Base-by-base conservation (phyloP, 2,113 vertebrate genomes). In the Lampris megalopsis region DNA sequence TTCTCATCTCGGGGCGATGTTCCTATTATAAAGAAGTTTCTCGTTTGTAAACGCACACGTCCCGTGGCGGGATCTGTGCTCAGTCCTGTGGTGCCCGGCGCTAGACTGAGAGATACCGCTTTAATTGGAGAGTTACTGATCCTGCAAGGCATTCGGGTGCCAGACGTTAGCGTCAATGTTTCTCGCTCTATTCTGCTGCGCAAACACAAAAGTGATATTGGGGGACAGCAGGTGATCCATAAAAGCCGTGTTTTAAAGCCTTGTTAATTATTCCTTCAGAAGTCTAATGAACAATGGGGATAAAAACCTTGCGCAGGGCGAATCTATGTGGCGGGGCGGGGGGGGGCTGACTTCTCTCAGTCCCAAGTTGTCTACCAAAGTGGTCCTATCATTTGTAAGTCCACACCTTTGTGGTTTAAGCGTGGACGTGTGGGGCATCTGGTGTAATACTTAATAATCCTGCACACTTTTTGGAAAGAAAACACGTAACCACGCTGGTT, bases 211-310 rank as follows among this genome's bases (percentile, higher is more conserved):
- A 94, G 93, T 93, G 82, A 94, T 94, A 94, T 93, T 86, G 88
- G 87, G 84, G 91, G 92, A 95, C 93, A 95, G 94, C 94, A 94
- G 94, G 94, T 94, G 94, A 94, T 94, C 94, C 92, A 94, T 94
- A 95, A 94, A 95, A 91, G 86, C 88, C 85, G 89, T 89, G 88
- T 90, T 95, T 94, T 95, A 94, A 94, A 93, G 92, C 93, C 93
- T 93, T 93, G 92, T 94, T 94, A 95, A 95, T 95, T 94, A 94
- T 93, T 94, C 88, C 83, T 92, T 92, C 91, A 93, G 92, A 94
- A 92, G 91, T 90, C 90, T 93, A 94, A 94, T 93, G 93, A 94
- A 94, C 91, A 93, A 92, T 86, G 79, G 83, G 88, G 84, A 92
- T 91, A 93, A 93, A 24, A 92, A 89, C 74, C 85, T 83, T 82